Percentiles rank a stretch among this genome's conserved stretches.
Evolutionary conservation across 2,888 invertebrate species (phyloP).

Genomic region (Heliconius hortense): DNA sequence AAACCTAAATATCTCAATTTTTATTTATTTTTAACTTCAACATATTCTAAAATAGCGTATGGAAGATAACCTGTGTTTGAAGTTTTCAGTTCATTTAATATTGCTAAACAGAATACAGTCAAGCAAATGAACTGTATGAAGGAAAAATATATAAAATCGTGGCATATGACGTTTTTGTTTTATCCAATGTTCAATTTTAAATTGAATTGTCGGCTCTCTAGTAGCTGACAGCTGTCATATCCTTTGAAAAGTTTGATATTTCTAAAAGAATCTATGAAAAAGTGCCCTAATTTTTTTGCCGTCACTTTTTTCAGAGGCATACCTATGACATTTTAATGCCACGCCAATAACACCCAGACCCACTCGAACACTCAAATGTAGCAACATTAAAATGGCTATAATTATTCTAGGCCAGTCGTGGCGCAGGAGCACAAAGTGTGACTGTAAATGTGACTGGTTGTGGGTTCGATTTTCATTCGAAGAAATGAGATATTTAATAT

Average conservation of each 20-base stretch:
- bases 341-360: constrained; percentile 28
- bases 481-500: too few relatives aligned
- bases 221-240: constrained; percentile 38
- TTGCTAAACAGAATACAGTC: constrained; percentile 24
- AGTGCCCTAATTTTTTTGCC: constrained; percentile 2
- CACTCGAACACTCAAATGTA: constrained; percentile 22
- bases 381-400: not conserved
- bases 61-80: not conserved
- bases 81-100: constrained; percentile 15
- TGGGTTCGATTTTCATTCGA: too few relatives aligned
- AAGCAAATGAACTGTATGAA: constrained; percentile 32
- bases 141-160: constrained; percentile 31
- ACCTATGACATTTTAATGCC: constrained; percentile 24
- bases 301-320: not conserved
- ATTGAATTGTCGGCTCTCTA: constrained; percentile 34
- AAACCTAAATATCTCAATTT: not conserved
- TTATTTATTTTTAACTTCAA: not conserved
- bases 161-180: constrained; percentile 35
- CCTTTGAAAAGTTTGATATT: constrained; percentile 34
- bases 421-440: too few relatives aligned
- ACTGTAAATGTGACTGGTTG: too few relatives aligned
- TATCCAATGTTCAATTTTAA: constrained; percentile 37
- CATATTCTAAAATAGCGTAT: not conserved
- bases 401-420: not conserved
- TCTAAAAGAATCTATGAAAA: constrained; percentile 21